Evolutionary conservation across 2,797 vertebrate genomes (phyloP), one percentile per base, ranked within the genome.

Genomic region (Antennarius maculatus): DNA sequence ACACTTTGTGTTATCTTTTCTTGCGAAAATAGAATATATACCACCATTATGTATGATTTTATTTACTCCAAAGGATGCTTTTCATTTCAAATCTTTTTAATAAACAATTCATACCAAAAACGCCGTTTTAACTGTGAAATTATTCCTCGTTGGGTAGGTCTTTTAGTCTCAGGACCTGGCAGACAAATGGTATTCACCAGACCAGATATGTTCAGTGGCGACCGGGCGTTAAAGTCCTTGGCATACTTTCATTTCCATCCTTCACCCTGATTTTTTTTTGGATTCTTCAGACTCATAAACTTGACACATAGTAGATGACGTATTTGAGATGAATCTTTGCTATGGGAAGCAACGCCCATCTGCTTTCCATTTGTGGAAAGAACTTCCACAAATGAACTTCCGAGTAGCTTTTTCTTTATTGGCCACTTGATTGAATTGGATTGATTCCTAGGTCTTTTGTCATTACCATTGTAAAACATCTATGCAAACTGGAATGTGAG

Each of bases 81-180:
- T 89, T 88, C 71, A 72, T 88, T 86, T 88, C 73, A 88, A 85
- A 67, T 69, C 71, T 85, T 92, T 90, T 92, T 85, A 93, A 92
- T 92, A 92, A 93, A 93, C 77, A 61, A 73, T 76, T 91, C 43
- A 86, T 83, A 89, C 68, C 77, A 84, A 84, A 74, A 72, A 42
- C 46, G 9, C 23, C 71, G 61, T 58, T 79, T 77, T 85, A 85
- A 79, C 88, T 91, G 87, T 90, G 66, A 74, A 64, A 61, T 90
- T 78, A 43, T 89, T 89, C 81, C 34, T 78, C 58, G 52, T 42
- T 67, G 5, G 61, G 1, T 54, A 66, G 46, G 61, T n/a, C 17
- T 76, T 41, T 43, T 17, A 46, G 37, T 37, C 29, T 18, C 39
- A 4, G 18, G 14, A 50, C 14, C 48, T 51, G 29, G 13, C 51